Conservation (phyloP, 2,113 vertebrate species). For the Hypocryptadius cinnamomeus region DNA sequence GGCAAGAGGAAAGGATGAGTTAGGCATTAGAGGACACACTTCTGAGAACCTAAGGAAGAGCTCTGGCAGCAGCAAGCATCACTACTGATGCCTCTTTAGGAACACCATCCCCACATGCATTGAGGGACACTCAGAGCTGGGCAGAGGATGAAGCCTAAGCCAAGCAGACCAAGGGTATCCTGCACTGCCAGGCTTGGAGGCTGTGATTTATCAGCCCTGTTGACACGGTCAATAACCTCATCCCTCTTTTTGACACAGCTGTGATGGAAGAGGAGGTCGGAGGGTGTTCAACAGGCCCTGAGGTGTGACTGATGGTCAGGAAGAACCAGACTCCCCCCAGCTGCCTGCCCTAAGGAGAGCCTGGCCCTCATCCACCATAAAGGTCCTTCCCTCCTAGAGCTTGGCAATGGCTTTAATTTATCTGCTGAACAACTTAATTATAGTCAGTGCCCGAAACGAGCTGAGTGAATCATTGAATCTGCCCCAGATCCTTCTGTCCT, state of each 20-base stretch:
- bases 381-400: not conserved
- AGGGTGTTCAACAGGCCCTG: not conserved
- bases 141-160: not conserved
- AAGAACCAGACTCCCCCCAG: not conserved
- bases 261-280: not conserved
- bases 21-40: not conserved
- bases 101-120: not conserved
- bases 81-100: not conserved
- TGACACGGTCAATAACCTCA: not conserved
- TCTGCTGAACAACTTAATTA: conserved; percentile 48
- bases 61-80: not conserved
- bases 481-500: not conserved
- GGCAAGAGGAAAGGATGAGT: not conserved
- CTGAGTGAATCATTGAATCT: not conserved
- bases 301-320: not conserved
- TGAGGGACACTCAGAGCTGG: not conserved
- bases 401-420: not conserved
- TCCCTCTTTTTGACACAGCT: not conserved
- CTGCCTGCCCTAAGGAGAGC: rapidly evolving
- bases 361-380: not conserved
- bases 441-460: not conserved
- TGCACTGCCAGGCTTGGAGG: not conserved
- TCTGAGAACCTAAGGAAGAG: not conserved
- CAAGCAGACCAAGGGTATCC: not conserved
- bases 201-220: not conserved